Conservation (phyloP, 2,888 invertebrate species). For the Augiades crinisus region DNA sequence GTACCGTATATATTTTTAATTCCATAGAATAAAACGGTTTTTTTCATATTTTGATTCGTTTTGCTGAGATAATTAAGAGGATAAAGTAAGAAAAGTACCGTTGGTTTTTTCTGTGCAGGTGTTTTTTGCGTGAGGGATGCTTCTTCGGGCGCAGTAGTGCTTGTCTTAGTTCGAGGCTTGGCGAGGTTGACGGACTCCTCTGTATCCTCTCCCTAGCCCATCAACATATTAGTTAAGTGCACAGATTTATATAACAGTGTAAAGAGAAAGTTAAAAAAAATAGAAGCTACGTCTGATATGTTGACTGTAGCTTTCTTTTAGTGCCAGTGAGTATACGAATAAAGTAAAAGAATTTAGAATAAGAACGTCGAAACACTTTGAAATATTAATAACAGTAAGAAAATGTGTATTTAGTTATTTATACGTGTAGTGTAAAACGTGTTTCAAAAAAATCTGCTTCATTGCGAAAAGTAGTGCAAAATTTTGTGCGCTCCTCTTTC, state of each 20-base stretch:
- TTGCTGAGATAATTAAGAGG: slow-evolving; percentile 60
- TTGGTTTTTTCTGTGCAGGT: slow-evolving; percentile 73
- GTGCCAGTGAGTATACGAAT: slow-evolving; percentile 2
- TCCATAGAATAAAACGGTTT: too few species aligned
- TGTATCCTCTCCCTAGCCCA: slow-evolving; percentile 71
- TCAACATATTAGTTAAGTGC: slow-evolving; percentile 31
- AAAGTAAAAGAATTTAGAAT: not conserved
- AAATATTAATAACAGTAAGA: slow-evolving; percentile 7
- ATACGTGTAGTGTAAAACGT: slow-evolving; percentile 7
- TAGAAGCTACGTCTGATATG: slow-evolving; percentile 16
- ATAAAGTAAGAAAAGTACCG: slow-evolving; percentile 53
- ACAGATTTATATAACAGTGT: slow-evolving; percentile 18
- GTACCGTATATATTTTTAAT: too few species aligned
- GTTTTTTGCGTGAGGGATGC: slow-evolving; percentile 77
- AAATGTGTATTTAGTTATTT: slow-evolving; percentile 8
- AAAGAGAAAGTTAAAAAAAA: slow-evolving; percentile 5
- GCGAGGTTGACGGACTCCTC: slow-evolving; percentile 74
- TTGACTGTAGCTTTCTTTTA: slow-evolving; percentile 9
- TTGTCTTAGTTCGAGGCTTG: slow-evolving; percentile 74
- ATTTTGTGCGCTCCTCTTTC: slow-evolving; percentile 7
- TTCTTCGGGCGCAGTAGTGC: slow-evolving; percentile 75
- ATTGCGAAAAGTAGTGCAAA: slow-evolving; percentile 10
- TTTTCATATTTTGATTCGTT: not conserved
- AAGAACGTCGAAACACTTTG: not conserved
- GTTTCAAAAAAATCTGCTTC: slow-evolving; percentile 5